Conservation (phyloP, 1,140 invertebrate genomes). For the Anthonomus grandis region DNA sequence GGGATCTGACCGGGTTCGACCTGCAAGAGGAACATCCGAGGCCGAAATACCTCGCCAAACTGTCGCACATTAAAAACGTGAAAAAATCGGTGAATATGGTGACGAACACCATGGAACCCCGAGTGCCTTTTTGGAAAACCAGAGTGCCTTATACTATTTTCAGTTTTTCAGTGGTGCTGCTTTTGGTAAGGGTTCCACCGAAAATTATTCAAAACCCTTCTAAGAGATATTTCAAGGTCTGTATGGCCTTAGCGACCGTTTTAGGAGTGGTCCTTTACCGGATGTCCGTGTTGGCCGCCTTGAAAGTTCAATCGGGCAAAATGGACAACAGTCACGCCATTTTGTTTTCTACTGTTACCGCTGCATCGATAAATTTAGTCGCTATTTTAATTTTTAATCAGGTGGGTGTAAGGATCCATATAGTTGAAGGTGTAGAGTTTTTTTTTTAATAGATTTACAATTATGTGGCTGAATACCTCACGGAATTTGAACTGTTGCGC, state of each 20-base stretch:
- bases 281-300: constrained; percentile 78
- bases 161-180: constrained; percentile 77
- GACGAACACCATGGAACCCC: constrained; percentile 76
- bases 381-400: constrained; percentile 86
- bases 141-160: constrained; percentile 78
- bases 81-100: constrained; percentile 65
- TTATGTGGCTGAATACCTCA: constrained; percentile 85
- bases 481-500: constrained; percentile 88
- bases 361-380: constrained; percentile 81
- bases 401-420: constrained; percentile 52
- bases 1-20: constrained; percentile 87
- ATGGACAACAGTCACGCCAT: constrained; percentile 71
- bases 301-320: constrained; percentile 58
- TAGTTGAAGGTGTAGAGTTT: constrained; percentile 8
- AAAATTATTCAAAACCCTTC: background rate
- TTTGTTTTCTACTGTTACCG: constrained; percentile 78
- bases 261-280: constrained; percentile 89
- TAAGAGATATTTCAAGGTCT: constrained; percentile 51
- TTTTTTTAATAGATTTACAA: constrained; percentile 70
- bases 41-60: constrained; percentile 70
- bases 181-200: constrained; percentile 58
- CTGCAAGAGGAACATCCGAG: constrained; percentile 83
- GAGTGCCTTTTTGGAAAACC: constrained; percentile 86
- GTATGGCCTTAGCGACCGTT: constrained; percentile 80
- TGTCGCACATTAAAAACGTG: constrained; percentile 75